Evolutionary conservation across 2,797 vertebrate species (phyloP), one percentile per base, ranked within the genome.

Genomic region (Apogon hyalosoma): DNA sequence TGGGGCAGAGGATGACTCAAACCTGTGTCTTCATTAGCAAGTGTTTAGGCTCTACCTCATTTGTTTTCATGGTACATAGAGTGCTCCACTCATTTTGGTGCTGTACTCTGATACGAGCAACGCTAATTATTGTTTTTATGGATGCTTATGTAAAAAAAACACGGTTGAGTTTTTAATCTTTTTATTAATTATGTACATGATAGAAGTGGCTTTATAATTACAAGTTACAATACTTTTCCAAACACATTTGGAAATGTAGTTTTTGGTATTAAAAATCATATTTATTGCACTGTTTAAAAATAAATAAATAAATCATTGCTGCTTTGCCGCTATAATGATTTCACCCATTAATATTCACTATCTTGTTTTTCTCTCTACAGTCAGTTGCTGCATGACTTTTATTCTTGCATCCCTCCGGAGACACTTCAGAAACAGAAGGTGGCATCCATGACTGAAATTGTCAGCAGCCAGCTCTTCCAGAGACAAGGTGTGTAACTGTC

Each of bases 351-450:
- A 72, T 69, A 73, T 50, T 45, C 28, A 19, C 40, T 3, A 6
- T 53, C 6, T 1, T 66, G 12, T 11, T 8, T 79, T 65, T 83
- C 47, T 68, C 18, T 59, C 47, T 80, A 28, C 90, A 99, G 98
- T 92, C 95, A 97, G 73, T 92, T 99, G 47, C 91, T 99, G 0
- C 94, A 95, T 49, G 96, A 99, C 80, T 99, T 99, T 87, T 99
- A 97, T 21, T 95, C 94, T 74, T 97, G 97, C 86, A 97, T 98
- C 72, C 95, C 96, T 5, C 96, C 95, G 0, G 94, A 94, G 75
- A 97, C 94, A 53, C 94, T 98, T 7, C 97, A 97, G 91, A 98
- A 98, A 79, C 97, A 97, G 83, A 99, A 98, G 85, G 95, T 99
- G 45, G 86, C 94, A 55, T 99, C 98, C 73, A 96, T 99, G 98